Evolutionary conservation across 2,113 vertebrate genomes (phyloP), one percentile per base, ranked within the genome.

Genomic region (Eurystomus gularis): DNA sequence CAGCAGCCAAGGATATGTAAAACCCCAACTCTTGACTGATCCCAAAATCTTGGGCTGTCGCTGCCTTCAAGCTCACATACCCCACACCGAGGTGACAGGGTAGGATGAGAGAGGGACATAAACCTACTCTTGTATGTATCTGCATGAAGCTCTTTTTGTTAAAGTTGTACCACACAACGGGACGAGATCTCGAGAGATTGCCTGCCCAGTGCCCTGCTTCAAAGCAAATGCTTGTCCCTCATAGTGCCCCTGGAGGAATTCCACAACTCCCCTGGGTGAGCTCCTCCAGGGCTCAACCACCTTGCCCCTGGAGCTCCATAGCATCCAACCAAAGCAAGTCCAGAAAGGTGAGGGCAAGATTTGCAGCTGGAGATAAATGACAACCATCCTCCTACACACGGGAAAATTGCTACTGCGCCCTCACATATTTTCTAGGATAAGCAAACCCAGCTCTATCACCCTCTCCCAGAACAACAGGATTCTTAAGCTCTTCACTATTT

Each of bases 151-250:
- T 4, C 35, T 17, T 73, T n/a, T 49, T 40, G 25, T 40, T 60
- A 31, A 61, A 44, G 0, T 0, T 2, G 8, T 5, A 24, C 24
- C 4, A 3, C n/a, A 44, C 40, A 15, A 26, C 18, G 6, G 33
- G 5, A 64, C 40, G 21, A n/a, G 33, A 61, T 9, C 29, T 72
- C 12, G 21, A 33, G 37, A 44, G n/a, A 57, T 0, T 44, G 16
- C 37, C 44, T 13, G 20, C 18, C 29, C 46, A 9, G 13, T 11
- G 10, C 37, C 51, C 8, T 7, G 0, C 68, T 51, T 42, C 3
- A 3, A 58, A 83, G 57, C 39, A 29, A 11, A 68, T 33, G 18
- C 5, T 14, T 17, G 14, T 42, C 28, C 49, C 5, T 39, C 10
- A 29, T 37, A 39, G 37, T 19, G 31, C 21, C 51, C 6, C 33